Conservation (phyloP, 2,888 invertebrate species). For the Geotrupes spiniger region DNA sequence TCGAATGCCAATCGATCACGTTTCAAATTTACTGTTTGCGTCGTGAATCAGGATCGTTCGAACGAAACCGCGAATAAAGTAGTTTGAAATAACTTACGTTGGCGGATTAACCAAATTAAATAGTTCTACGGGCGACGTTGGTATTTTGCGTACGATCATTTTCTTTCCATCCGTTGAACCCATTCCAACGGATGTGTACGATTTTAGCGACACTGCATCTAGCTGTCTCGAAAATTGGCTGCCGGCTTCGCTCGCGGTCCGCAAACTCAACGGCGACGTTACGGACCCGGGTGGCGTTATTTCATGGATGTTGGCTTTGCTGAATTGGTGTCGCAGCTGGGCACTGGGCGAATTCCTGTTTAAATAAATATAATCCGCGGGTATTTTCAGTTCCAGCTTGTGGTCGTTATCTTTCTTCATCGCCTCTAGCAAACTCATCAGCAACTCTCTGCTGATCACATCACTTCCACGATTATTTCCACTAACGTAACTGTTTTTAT, state of each 20-base stretch:
- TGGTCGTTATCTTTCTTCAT: constrained; percentile 21
- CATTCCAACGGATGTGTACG: constrained; percentile 82
- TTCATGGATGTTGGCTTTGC: constrained; percentile 15
- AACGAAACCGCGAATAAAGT: no score
- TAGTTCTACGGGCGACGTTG: constrained; percentile 80
- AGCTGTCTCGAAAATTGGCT: constrained; percentile 52
- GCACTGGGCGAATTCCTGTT: constrained; percentile 10
- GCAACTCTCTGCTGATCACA: constrained; percentile 6
- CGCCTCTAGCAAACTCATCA: constrained; percentile 12
- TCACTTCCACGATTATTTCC: constrained; percentile 17
- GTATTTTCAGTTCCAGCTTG: constrained; percentile 18
- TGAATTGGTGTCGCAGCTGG: constrained; percentile 15
- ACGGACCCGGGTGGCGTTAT: constrained; percentile 14
- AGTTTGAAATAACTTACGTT: constrained; percentile 71
- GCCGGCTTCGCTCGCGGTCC: constrained; percentile 53
- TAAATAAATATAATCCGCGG: constrained; percentile 17
- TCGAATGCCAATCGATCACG: no score
- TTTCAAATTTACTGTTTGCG: no score
- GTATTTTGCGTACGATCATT: constrained; percentile 79
- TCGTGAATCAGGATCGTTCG: no score
- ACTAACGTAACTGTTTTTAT: constrained; percentile 20
- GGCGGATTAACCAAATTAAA: constrained; percentile 83
- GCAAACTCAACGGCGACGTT: constrained; percentile 10
- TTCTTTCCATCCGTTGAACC: constrained; percentile 86
- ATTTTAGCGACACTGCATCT: constrained; percentile 73